A percentile compares a stretch with the other conserved stretches of the same genome.
These are phyloP conservation scores for Crossaster papposus DNA, from an alignment of 53 echinoderm and acorn worm genomes.

Conservation along the genomic window DNA sequence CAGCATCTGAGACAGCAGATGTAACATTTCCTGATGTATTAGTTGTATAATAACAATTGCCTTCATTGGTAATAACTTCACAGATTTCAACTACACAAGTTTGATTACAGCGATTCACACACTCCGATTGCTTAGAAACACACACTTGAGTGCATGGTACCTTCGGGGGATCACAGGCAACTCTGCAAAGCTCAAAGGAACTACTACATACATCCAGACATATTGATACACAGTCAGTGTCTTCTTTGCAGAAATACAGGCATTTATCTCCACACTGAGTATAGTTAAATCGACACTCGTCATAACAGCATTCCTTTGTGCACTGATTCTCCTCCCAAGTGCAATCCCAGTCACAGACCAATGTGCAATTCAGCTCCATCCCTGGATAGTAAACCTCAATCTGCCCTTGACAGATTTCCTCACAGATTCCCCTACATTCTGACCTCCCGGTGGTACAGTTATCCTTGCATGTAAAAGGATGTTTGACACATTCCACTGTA, in stretches of 20 bases:
- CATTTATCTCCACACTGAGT: slow-evolving; percentile 60
- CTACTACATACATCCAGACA: slow-evolving; percentile 33
- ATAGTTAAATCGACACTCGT: slow-evolving; percentile 44
- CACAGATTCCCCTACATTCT: slow-evolving; percentile 42
- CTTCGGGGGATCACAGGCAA: slow-evolving; percentile 47
- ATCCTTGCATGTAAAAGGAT: slow-evolving; percentile 50
- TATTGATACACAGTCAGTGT: slow-evolving; percentile 18
- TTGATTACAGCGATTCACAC: slow-evolving; percentile 15
- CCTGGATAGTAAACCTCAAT: slow-evolving; percentile 27
- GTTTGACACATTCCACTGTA: slow-evolving; percentile 34
- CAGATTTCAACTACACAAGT: slow-evolving; percentile 55
- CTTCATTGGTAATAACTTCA: not conserved
- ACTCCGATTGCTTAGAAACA: not conserved
- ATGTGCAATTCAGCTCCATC: slow-evolving; percentile 57
- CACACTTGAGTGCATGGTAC: slow-evolving; percentile 48
- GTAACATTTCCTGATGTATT: slow-evolving; percentile 11
- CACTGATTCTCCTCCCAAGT: slow-evolving; percentile 3
- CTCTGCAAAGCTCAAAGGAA: slow-evolving; percentile 14
- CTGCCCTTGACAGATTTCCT: slow-evolving; percentile 13
- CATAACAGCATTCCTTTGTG: slow-evolving; percentile 35
- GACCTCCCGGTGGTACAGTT: slow-evolving; percentile 48
- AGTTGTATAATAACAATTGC: slow-evolving; percentile 18
- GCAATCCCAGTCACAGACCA: slow-evolving; percentile 59
- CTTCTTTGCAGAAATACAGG: slow-evolving; percentile 25
- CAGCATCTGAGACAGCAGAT: no score